Conservation (phyloP, 1,140 invertebrate species). For the Metopolophium dirhodum region DNA sequence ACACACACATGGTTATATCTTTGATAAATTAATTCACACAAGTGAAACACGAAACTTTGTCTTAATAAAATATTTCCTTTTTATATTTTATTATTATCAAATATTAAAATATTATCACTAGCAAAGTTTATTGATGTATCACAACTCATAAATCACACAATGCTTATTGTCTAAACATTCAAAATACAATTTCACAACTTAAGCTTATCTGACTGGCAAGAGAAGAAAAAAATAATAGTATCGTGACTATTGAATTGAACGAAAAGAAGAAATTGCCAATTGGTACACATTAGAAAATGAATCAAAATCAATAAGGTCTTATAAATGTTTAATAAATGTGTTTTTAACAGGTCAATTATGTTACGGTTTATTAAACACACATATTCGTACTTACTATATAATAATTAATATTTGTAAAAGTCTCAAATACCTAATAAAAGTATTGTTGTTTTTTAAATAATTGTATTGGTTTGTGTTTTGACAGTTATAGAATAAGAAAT, state of each 20-base stretch:
- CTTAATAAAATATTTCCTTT: not conserved
- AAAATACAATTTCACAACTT: not conserved
- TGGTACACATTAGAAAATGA: not conserved
- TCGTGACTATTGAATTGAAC: not conserved
- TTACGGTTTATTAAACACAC: not conserved
- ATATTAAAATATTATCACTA: not conserved
- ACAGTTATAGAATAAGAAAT: not conserved
- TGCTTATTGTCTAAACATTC: not conserved
- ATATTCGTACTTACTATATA: too few relatives aligned
- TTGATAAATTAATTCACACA: not conserved
- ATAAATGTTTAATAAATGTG: not conserved
- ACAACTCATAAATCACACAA: not conserved
- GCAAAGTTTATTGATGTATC: not conserved
- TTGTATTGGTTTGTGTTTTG: too few relatives aligned
- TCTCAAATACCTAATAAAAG: too few relatives aligned
- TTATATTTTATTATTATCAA: not conserved
- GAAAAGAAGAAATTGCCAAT: not conserved
- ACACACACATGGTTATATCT: not conserved
- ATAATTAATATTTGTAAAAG: too few relatives aligned
- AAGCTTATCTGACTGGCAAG: not conserved
- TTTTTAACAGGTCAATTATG: not conserved
- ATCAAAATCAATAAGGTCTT: not conserved
- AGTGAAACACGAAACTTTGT: not conserved
- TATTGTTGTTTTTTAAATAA: too few relatives aligned
- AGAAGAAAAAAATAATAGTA: not conserved